A percentile compares a stretch with the other conserved stretches of the same genome.
phyloP scores from a whole-genome alignment of 2,888 invertebrate genomes.

The Pomacea canaliculata region DNA sequence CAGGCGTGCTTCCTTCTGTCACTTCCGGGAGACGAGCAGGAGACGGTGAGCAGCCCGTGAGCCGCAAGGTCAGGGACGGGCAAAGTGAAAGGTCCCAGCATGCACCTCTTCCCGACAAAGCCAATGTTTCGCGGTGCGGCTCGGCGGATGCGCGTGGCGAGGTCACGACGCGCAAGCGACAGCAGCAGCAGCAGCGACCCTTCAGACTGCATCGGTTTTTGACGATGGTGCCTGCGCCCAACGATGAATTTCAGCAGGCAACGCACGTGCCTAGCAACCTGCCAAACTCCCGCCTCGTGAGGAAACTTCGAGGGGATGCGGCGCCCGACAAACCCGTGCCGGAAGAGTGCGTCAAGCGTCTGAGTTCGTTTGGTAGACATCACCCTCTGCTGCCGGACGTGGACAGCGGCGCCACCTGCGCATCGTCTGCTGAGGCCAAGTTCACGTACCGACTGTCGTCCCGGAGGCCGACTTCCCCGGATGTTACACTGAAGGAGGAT shows the following conservation, averaged over 20 bases:
- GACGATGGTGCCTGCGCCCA: conserved; percentile 39
- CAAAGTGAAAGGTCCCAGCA: too few relatives aligned
- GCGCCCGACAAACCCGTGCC: not conserved
- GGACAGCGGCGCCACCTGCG: not conserved
- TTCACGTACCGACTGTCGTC: not conserved
- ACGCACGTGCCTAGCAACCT: not conserved
- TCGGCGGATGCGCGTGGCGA: too few relatives aligned
- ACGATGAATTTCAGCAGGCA: not conserved
- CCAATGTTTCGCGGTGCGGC: too few relatives aligned
- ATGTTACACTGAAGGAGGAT: too few relatives aligned
- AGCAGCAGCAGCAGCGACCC: conserved; percentile 7
- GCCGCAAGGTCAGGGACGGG: too few relatives aligned
- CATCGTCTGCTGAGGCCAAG: not conserved
- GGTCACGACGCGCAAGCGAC: too few relatives aligned
- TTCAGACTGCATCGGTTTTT: conserved; percentile 53
- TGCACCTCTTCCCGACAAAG: too few relatives aligned
- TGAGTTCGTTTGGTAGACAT: not conserved
- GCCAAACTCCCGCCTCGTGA: too few relatives aligned
- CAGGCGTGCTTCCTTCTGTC: too few relatives aligned
- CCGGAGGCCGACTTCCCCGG: not conserved
- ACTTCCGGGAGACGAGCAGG: too few relatives aligned
- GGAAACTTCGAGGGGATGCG: too few relatives aligned
- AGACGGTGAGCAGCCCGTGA: too few relatives aligned
- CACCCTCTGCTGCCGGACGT: not conserved
- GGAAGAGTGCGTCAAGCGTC: not conserved